Percentiles rank a stretch among this genome's conserved stretches.
Conservation (phyloP, 1,140 invertebrate genomes). For the Drosophila sturtevanti region DNA sequence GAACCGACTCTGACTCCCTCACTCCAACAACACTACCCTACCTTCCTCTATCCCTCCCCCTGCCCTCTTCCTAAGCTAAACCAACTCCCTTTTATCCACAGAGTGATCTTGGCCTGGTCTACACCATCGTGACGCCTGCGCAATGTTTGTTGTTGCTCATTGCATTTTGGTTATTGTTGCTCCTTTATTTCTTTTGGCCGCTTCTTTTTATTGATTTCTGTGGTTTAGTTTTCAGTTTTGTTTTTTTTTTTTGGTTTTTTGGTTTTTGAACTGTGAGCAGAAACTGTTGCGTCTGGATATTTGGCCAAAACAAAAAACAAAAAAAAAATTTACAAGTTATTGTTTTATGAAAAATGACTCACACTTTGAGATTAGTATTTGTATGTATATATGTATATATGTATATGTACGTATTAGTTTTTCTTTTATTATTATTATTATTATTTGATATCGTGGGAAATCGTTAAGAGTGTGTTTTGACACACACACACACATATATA, state of each 20-base stretch:
- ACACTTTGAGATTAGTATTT: constrained; percentile 36
- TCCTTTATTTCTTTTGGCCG: constrained; percentile 52
- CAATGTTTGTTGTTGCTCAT: constrained; percentile 38
- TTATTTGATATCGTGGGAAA: constrained; percentile 73
- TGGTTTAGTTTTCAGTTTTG: constrained; percentile 56
- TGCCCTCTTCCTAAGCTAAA: too few species aligned
- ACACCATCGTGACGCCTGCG: constrained; percentile 59
- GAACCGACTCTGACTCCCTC: constrained; percentile 16
- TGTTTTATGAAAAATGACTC: constrained; percentile 74
- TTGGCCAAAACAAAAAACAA: constrained; percentile 31
- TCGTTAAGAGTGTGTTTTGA: constrained; percentile 53
- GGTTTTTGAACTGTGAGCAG: constrained; percentile 7
- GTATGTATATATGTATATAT: too few species aligned
- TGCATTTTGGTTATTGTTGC: constrained; percentile 34
- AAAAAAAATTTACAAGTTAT: constrained; percentile 66
- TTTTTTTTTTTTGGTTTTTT: too few species aligned
- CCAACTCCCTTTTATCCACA: not conserved
- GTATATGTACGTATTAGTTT: constrained; percentile 4
- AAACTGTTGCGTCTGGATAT: constrained; percentile 52
- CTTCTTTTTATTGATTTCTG: constrained; percentile 78
- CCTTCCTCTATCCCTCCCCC: not conserved
- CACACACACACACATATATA: constrained; percentile 67
- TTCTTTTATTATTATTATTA: too few species aligned
- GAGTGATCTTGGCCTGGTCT: constrained; percentile 1
- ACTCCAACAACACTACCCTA: not conserved